Evolutionary conservation across 2,797 vertebrate species (phyloP).

Genomic region (Mergus octosetaceus): DNA sequence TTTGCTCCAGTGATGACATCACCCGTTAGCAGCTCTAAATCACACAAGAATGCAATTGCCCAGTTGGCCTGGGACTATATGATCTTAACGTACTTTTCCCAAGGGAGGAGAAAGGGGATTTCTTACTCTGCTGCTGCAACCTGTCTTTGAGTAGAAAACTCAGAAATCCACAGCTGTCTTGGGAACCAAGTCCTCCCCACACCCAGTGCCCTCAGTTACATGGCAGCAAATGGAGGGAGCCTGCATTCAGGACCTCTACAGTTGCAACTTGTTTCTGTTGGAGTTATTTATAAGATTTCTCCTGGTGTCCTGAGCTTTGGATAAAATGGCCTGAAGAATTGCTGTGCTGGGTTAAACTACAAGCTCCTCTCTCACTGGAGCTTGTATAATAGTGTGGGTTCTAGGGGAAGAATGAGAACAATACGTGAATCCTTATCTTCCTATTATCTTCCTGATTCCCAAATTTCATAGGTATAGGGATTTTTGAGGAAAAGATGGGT

Average conservation of each 20-base stretch:
- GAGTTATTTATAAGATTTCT: background rate
- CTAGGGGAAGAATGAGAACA: background rate
- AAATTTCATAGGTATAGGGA: background rate
- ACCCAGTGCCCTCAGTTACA: accelerated
- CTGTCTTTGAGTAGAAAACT: background rate
- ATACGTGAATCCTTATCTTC: background rate
- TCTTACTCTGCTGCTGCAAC: background rate
- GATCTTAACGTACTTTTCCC: background rate
- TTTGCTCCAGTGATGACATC: background rate
- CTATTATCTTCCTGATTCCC: background rate
- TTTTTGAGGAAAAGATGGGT: background rate
- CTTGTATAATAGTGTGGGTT: background rate
- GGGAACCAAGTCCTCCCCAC: background rate
- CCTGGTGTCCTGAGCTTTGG: background rate
- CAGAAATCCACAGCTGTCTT: background rate
- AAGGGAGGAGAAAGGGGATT: background rate
- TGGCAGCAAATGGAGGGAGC: background rate
- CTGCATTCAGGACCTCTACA: background rate
- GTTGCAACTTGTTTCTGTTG: background rate
- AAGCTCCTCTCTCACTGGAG: background rate
- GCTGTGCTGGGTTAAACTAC: background rate
- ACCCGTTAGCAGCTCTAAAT: slow-evolving; percentile 15
- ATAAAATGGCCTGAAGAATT: background rate
- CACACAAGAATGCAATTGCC: background rate
- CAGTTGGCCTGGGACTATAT: background rate